phyloP scores from a whole-genome alignment of 2,113 vertebrate species.

The Malurus elegans region DNA sequence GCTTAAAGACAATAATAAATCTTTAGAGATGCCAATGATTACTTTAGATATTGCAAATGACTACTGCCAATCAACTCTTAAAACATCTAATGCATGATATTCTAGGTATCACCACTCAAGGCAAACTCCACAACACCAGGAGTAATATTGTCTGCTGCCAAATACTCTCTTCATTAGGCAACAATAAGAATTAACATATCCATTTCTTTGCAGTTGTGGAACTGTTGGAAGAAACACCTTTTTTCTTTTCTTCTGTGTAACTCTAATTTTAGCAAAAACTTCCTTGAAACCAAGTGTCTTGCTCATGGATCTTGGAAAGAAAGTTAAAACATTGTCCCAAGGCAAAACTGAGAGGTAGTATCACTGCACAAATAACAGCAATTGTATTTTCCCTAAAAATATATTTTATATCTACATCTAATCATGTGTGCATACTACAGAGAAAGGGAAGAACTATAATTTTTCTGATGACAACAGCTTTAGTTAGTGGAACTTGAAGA shows the following conservation, averaged over 20 bases:
- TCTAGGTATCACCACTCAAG: constrained; percentile 36
- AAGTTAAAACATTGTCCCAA: background rate
- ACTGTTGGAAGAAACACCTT: background rate
- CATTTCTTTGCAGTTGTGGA: constrained; percentile 20
- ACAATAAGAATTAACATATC: constrained; percentile 3
- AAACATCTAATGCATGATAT: constrained; percentile 30
- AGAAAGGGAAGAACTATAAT: background rate
- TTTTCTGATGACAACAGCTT: background rate
- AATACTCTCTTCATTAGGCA: constrained; percentile 23
- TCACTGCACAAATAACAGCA: background rate
- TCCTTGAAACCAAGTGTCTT: constrained; percentile 9
- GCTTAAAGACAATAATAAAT: constrained; percentile 78
- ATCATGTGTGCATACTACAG: background rate
- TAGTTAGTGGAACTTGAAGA: background rate
- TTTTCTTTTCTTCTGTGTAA: background rate
- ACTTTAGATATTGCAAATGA: constrained; percentile 72
- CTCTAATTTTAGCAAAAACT: constrained; percentile 33
- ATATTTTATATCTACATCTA: background rate
- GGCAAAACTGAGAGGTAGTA: background rate
- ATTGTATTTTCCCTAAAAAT: background rate
- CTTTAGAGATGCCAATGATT: constrained; percentile 72
- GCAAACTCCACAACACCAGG: constrained; percentile 53
- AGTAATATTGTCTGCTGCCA: constrained; percentile 58
- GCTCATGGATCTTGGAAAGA: background rate
- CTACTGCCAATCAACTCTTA: constrained; percentile 71